These are phyloP conservation scores for Hycleus phaleratus DNA, from an alignment of 1,140 invertebrate species.

Conservation along the genomic window DNA sequence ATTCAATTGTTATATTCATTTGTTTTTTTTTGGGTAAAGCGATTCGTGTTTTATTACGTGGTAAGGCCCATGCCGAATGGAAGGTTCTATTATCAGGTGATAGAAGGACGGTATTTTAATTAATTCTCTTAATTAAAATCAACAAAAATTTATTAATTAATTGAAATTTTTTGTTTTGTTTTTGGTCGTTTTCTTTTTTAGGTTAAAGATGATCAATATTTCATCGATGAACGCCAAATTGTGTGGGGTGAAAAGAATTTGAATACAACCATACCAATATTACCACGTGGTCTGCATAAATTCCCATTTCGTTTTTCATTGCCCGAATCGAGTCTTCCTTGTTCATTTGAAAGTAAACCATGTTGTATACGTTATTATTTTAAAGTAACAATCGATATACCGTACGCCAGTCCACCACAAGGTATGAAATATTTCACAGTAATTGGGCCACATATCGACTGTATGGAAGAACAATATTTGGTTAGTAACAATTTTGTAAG, in stretches of 20 bases:
- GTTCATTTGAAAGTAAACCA: constrained; percentile 73
- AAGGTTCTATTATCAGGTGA: constrained; percentile 73
- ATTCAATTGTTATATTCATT: background rate
- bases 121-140: background rate
- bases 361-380: constrained; percentile 74
- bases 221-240: constrained; percentile 67
- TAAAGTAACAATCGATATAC: constrained; percentile 72
- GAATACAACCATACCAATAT: constrained; percentile 55
- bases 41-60: constrained; percentile 64
- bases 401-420: constrained; percentile 76
- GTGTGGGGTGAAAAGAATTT: constrained; percentile 72
- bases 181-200: constrained; percentile 5
- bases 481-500: constrained; percentile 43
- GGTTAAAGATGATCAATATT: constrained; percentile 75
- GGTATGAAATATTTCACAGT: constrained; percentile 81
- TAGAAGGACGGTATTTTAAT: constrained; percentile 47
- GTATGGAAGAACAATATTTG: constrained; percentile 79
- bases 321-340: constrained; percentile 69
- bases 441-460: constrained; percentile 78
- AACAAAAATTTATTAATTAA: background rate
- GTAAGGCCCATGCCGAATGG: constrained; percentile 77
- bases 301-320: constrained; percentile 72
- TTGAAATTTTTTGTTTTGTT: constrained; percentile 1
- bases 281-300: constrained; percentile 66
- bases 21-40: constrained; percentile 45